These are phyloP conservation scores for Semibalanus balanoides DNA, from an alignment of 1,140 invertebrate genomes.

Conservation along the genomic window DNA sequence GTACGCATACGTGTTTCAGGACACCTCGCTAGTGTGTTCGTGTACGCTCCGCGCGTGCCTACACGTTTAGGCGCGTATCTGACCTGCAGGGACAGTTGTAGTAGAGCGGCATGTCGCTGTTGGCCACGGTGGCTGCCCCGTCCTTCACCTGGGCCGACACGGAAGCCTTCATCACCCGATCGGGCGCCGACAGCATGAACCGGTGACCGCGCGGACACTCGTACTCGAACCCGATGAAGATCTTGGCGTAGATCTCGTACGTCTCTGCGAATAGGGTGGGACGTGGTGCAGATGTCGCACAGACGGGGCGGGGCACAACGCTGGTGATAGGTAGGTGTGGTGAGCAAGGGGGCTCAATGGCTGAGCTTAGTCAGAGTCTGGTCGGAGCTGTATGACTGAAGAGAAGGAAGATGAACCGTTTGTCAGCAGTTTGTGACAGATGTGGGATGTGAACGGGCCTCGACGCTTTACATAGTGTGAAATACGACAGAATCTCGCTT, in stretches of 20 bases:
- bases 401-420: not conserved
- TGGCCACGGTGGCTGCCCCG: conserved; percentile 64
- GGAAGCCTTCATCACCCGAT: conserved; percentile 64
- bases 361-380: conserved; percentile 5
- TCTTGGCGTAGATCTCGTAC: conserved; percentile 64
- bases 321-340: too few relatives aligned
- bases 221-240: conserved; percentile 93
- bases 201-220: conserved; percentile 89
- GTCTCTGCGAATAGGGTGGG: conserved; percentile 23
- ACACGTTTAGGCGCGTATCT: too few relatives aligned
- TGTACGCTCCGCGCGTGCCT: too few relatives aligned
- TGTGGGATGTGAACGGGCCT: too few relatives aligned
- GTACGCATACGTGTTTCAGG: too few relatives aligned
- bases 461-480: too few relatives aligned
- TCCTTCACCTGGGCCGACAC: conserved; percentile 63
- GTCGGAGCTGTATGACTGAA: not conserved
- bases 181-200: conserved; percentile 82
- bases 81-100: conserved; percentile 68
- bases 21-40: too few relatives aligned
- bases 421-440: not conserved
- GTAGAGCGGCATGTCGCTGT: conserved; percentile 79
- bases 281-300: conserved; percentile 4
- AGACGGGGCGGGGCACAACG: conserved; percentile 18
- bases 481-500: too few relatives aligned
- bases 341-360: too few relatives aligned